Evolutionary conservation across 2,113 vertebrate species (phyloP).

Genomic region (Silurus glanis): DNA sequence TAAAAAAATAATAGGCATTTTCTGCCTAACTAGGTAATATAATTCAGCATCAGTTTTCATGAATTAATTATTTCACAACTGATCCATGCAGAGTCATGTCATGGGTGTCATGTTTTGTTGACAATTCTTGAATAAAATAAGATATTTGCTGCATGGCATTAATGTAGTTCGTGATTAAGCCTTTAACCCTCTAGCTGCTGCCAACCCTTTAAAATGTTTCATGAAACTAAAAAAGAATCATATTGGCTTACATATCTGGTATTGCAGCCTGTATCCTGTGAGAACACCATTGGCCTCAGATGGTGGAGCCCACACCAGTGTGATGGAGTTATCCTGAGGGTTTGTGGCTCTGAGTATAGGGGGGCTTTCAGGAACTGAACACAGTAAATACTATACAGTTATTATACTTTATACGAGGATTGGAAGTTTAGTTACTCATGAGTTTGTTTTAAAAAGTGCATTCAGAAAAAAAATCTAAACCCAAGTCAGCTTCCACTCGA

Average conservation of each 20-base stretch:
- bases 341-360: constrained; percentile 81
- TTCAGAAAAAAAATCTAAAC: too few relatives aligned
- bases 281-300: constrained; percentile 82
- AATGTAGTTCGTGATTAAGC: background rate
- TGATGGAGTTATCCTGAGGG: constrained; percentile 76
- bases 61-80: background rate
- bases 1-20: background rate
- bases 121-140: background rate
- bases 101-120: background rate
- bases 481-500: too few relatives aligned
- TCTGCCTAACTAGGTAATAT: background rate
- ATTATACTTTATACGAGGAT: background rate
- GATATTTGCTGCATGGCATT: background rate
- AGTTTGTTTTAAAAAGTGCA: background rate
- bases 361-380: constrained; percentile 84
- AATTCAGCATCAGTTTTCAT: background rate
- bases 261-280: constrained; percentile 83
- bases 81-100: background rate
- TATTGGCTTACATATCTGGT: constrained; percentile 83
- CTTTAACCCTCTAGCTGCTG: background rate
- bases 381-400: constrained; percentile 10
- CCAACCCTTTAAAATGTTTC: background rate
- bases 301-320: constrained; percentile 86
- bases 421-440: too few relatives aligned
- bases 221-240: background rate